These are phyloP conservation scores for Cassiopea andromeda DNA, from an alignment of 30 jellyfish, hydroid and myxozoan genomes.

Conservation along the genomic window DNA sequence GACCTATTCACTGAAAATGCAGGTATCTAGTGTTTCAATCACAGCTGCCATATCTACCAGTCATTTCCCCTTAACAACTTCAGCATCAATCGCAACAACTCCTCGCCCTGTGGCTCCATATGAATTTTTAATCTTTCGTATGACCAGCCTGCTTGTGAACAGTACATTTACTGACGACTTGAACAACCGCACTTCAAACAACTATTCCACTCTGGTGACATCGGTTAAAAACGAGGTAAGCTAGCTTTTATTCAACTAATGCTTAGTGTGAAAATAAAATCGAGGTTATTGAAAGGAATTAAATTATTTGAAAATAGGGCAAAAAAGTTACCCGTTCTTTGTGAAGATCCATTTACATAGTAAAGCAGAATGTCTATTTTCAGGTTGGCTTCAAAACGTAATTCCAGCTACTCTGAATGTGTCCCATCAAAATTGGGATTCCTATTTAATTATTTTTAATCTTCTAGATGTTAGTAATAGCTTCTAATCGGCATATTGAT, in stretches of 20 bases:
- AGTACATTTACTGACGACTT: constrained; percentile 27
- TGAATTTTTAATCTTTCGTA: constrained; percentile 34
- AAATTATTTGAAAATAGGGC: too few species aligned
- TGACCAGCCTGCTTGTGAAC: constrained; percentile 45
- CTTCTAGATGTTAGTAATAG: too few species aligned
- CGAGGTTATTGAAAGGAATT: too few species aligned
- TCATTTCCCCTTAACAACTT: not conserved
- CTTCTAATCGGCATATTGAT: too few species aligned
- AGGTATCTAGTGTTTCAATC: not conserved
- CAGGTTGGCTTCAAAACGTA: too few species aligned
- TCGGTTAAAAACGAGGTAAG: constrained; percentile 44
- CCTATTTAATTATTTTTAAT: too few species aligned
- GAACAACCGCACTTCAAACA: constrained; percentile 21
- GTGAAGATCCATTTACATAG: too few species aligned
- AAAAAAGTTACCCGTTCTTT: too few species aligned
- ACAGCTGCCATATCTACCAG: not conserved
- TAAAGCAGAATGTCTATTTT: too few species aligned
- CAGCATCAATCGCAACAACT: constrained; percentile 47
- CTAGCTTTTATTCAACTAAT: not conserved
- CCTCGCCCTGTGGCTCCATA: constrained; percentile 44
- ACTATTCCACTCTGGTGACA: constrained; percentile 26
- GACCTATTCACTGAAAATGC: not conserved
- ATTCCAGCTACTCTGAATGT: too few species aligned
- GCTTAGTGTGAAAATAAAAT: not conserved
- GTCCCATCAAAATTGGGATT: too few species aligned